Evolutionary conservation across 2,888 invertebrate species (phyloP), one percentile per base, ranked within the genome.

Genomic region (Leptopilina syphax): DNA sequence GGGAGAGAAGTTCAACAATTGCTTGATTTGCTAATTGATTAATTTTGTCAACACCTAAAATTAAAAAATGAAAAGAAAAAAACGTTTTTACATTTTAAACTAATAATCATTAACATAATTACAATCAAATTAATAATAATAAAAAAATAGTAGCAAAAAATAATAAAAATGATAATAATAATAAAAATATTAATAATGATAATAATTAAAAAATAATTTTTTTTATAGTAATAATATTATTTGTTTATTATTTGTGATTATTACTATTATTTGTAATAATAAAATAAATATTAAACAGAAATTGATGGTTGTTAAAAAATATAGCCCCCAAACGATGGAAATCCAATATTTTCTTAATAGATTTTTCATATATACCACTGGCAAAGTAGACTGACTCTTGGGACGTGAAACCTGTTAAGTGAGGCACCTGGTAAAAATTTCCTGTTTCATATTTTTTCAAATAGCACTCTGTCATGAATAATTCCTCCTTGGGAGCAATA

Each of bases 381-480:
- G 81, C 79, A 78, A 84, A 84, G n/a, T 82, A 65, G 4, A 85
- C 54, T n/a, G 84, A 83, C 77, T 85, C 85, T 1, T 80, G 57
- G 0, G 78, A 66, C 10, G 93, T 93, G 84, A 92, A 92, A 6
- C 94, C 94, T 66, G 92, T 86, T 83, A 94, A 92, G 34, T 92
- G 92, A 0, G 94, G 94, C 0, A 94, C 92, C 87, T 93, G 93
- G 13, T 87, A 88, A 82, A 93, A 93, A 65, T 93, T 88, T 60
- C 94, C 94, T 50, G 87, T 84, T 6, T 84, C 82, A 44, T 94
- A 89, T 78, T 92, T 86, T 67, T 92, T 87, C 66, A 93, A 90
- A 0, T 94, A 92, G n/a, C 91, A 90, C 73, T 92, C 90, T 7
- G 92, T 88, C 27, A 94, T 85, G 85, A 94, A 94, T 8, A 92